Evolutionary conservation across 2,888 invertebrate species (phyloP).

Genomic region (Mesorhabditis sp.): DNA sequence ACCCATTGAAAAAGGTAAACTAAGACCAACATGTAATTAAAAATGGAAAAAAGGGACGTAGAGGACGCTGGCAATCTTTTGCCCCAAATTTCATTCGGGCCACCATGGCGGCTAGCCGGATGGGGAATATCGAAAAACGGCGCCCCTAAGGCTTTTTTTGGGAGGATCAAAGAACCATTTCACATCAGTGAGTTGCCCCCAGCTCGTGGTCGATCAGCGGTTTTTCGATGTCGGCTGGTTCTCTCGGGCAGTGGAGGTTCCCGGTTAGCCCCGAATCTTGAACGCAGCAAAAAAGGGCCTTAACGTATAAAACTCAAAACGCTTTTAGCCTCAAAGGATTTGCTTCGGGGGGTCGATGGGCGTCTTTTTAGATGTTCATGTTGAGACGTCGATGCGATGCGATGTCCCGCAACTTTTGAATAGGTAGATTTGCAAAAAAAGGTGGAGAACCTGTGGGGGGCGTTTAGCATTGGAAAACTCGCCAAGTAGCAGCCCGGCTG

Average conservation of each 20-base stretch:
- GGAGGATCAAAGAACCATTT: too few relatives aligned
- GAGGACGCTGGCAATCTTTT: slow-evolving; percentile 36
- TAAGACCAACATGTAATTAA: slow-evolving; percentile 10
- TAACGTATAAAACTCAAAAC: too few relatives aligned
- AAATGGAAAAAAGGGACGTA: slow-evolving; percentile 36
- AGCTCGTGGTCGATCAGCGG: not conserved
- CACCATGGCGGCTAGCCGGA: slow-evolving; percentile 28
- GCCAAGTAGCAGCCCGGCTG: not conserved
- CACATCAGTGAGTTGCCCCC: not conserved
- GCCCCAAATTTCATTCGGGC: slow-evolving; percentile 38
- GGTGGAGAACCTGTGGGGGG: not conserved
- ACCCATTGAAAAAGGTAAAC: not conserved
- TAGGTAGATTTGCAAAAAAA: too few relatives aligned
- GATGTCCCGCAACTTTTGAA: slow-evolving; percentile 1
- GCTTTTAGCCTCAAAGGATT: not conserved
- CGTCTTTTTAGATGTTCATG: not conserved
- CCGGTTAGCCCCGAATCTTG: not conserved
- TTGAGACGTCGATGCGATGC: not conserved
- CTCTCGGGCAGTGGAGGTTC: not conserved
- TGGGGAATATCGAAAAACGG: slow-evolving; percentile 41
- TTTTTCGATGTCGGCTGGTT: not conserved
- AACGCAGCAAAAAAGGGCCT: too few relatives aligned
- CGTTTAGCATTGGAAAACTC: not conserved
- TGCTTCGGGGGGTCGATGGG: too few relatives aligned
- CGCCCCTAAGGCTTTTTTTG: slow-evolving; percentile 38